Evolutionary conservation across 2,888 invertebrate genomes (phyloP).

Genomic region (Aelia acuminata): DNA sequence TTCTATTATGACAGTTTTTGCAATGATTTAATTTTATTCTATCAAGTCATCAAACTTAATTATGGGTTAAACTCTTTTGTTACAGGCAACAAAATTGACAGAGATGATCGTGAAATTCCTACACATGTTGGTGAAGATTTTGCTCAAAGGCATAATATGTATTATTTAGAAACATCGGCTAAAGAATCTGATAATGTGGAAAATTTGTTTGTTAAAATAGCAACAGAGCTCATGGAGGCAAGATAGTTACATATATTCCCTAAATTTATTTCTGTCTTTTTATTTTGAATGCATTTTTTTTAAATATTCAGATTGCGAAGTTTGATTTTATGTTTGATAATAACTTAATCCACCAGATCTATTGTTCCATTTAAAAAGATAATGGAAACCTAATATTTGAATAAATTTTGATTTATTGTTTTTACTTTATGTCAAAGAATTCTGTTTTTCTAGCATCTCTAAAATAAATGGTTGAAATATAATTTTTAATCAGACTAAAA

Average conservation of each 20-base stretch:
- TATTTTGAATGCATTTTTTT: no score
- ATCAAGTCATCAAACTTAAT: no score
- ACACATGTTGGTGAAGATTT: conserved; percentile 95
- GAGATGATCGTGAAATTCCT: conserved; percentile 96
- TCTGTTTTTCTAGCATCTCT: no score
- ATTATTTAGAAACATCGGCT: conserved; percentile 97
- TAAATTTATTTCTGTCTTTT: neutral
- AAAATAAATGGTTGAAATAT: no score
- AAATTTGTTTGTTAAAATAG: conserved; percentile 95
- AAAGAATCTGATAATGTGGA: conserved; percentile 99
- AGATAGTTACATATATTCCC: conserved; percentile 62
- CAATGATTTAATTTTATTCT: neutral
- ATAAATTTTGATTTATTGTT: no score
- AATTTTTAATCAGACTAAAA: no score
- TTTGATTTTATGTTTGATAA: no score
- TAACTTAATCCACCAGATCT: no score
- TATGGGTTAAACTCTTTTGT: conserved; percentile 59
- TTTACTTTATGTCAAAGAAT: no score
- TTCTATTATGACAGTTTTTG: neutral
- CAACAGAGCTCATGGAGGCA: conserved; percentile 90
- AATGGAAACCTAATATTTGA: no score
- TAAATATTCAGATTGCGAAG: no score
- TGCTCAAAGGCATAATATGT: conserved; percentile 95
- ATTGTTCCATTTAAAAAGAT: no score
- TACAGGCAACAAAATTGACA: conserved; percentile 95